Evolutionary conservation across 2,888 invertebrate species (phyloP).

Genomic region (Acrobasis suavella): DNA sequence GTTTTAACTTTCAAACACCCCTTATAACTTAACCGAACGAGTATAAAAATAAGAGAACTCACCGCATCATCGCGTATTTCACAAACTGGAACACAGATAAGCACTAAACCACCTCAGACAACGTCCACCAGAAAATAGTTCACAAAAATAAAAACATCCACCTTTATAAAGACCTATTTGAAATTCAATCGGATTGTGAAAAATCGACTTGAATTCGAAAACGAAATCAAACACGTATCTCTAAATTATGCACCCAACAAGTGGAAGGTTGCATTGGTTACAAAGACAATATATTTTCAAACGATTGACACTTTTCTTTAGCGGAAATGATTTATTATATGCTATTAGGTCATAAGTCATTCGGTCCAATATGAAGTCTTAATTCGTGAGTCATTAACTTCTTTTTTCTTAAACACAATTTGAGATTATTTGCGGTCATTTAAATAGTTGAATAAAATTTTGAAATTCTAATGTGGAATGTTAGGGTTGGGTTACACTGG

Average conservation of each 20-base stretch:
- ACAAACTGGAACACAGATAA: conserved; percentile 26
- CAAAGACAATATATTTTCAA: conserved; percentile 10
- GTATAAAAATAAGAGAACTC: conserved; percentile 35
- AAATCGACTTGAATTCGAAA: conserved; percentile 67
- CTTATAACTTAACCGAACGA: no score
- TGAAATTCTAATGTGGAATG: conserved; percentile 31
- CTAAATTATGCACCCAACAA: conserved; percentile 64
- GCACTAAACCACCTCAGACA: conserved; percentile 58
- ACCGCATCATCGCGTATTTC: conserved; percentile 56
- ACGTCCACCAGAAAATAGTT: conserved; percentile 64
- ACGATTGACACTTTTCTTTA: conserved; percentile 9
- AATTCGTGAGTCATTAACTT: conserved; percentile 17
- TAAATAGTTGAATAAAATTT: conserved; percentile 21
- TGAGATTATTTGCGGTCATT: conserved; percentile 8
- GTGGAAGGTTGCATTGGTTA: conserved; percentile 57
- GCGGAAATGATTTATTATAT: conserved; percentile 8
- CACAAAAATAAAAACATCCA: conserved; percentile 61
- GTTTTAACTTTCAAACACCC: no score
- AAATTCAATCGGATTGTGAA: conserved; percentile 77
- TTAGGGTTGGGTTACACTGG: conserved; percentile 46
- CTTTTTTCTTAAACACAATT: conserved; percentile 10
- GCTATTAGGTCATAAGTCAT: conserved; percentile 5
- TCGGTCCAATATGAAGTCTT: conserved; percentile 6
- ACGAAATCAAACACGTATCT: conserved; percentile 55
- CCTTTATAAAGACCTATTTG: conserved; percentile 78